Conservation (phyloP, 2,113 vertebrate species). For the Neogobius melanostomus region DNA sequence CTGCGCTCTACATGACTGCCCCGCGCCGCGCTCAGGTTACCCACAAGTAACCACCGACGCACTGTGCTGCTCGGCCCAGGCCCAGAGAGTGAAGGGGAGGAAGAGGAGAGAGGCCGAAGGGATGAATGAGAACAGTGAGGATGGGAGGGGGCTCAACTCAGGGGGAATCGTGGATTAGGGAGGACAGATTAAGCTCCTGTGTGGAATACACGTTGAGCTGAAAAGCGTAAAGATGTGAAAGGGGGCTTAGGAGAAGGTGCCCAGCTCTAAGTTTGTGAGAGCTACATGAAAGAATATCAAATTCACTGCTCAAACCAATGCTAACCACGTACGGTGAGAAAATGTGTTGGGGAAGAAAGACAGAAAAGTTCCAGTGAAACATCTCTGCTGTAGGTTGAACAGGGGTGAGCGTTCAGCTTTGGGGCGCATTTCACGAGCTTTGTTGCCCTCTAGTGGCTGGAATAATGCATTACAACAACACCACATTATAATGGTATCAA, state of each 20-base stretch:
- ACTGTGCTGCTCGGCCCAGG: slow-evolving; percentile 51
- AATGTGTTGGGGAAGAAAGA: slow-evolving; percentile 50
- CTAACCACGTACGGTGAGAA: slow-evolving; percentile 36
- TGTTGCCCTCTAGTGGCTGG: slow-evolving; percentile 76
- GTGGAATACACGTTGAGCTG: slow-evolving; percentile 69
- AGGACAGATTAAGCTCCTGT: slow-evolving; percentile 74
- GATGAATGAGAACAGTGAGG: slow-evolving; percentile 56
- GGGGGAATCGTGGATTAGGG: slow-evolving; percentile 72
- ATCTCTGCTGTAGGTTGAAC: slow-evolving; percentile 23
- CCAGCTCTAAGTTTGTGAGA: slow-evolving; percentile 38
- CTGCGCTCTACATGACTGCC: slow-evolving; percentile 80
- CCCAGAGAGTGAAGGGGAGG: slow-evolving; percentile 39
- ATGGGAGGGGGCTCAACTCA: slow-evolving; percentile 51
- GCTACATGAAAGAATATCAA: slow-evolving; percentile 21
- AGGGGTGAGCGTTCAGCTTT: slow-evolving; percentile 45
- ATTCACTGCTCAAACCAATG: slow-evolving; percentile 29
- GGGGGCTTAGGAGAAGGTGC: slow-evolving; percentile 59
- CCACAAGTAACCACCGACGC: slow-evolving; percentile 55
- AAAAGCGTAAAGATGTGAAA: slow-evolving; percentile 71
- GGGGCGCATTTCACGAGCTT: neutral
- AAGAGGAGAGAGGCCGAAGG: slow-evolving; percentile 17
- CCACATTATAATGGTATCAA: neutral
- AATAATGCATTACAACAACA: slow-evolving; percentile 33
- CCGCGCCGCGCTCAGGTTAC: slow-evolving; percentile 75
- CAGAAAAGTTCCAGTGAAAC: slow-evolving; percentile 65